Evolutionary conservation across 2,113 vertebrate genomes (phyloP).

Genomic region (Melanerpes aurifrons): DNA sequence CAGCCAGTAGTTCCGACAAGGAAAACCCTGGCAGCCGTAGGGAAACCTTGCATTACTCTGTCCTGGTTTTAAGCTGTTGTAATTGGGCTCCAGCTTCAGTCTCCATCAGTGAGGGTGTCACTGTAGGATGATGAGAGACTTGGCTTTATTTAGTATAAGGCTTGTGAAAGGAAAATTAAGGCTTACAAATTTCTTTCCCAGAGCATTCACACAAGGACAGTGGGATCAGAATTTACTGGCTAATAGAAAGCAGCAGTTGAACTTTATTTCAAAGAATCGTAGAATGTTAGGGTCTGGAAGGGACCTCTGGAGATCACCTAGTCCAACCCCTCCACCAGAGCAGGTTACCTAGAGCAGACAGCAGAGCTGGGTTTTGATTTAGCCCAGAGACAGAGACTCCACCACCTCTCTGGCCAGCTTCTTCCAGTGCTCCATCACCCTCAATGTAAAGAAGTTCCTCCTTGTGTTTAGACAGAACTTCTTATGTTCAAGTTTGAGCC

Average conservation of each 20-base stretch:
- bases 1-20: not conserved
- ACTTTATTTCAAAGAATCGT: not conserved
- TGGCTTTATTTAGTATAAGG: not conserved
- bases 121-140: not conserved
- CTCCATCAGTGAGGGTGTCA: not conserved
- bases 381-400: too few relatives aligned
- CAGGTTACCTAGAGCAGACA: too few relatives aligned
- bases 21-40: not conserved
- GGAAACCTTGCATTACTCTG: not conserved
- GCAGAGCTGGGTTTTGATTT: too few relatives aligned
- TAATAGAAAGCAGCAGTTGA: not conserved
- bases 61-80: not conserved
- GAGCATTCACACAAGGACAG: not conserved
- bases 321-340: too few relatives aligned
- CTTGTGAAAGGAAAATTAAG: not conserved
- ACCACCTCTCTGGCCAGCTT: too few relatives aligned
- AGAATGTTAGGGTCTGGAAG: too few relatives aligned
- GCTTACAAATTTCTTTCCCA: not conserved
- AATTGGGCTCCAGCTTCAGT: not conserved
- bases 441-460: too few relatives aligned
- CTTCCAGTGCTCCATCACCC: too few relatives aligned
- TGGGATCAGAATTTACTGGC: not conserved
- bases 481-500: too few relatives aligned
- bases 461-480: too few relatives aligned
- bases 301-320: too few relatives aligned